Evolutionary conservation across 2,113 vertebrate species (phyloP).

Genomic region (Serinus canaria): DNA sequence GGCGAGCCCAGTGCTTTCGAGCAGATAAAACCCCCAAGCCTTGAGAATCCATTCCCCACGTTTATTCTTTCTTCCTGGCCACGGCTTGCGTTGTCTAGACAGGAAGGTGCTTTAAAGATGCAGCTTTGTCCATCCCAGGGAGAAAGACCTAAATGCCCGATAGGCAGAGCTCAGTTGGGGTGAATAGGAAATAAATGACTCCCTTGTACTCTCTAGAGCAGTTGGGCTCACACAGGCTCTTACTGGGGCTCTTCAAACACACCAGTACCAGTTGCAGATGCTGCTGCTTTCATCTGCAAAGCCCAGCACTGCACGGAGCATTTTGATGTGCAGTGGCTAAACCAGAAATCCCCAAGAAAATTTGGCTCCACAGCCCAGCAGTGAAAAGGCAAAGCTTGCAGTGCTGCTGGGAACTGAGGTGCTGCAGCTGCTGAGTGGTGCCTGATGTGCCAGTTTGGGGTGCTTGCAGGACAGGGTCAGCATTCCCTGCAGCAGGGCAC

Average conservation of each 20-base stretch:
- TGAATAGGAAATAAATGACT: not conserved
- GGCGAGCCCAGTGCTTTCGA: not conserved
- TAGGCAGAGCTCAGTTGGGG: not conserved
- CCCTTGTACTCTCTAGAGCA: not conserved
- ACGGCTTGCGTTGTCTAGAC: conserved; percentile 24
- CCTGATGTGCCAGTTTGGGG: not conserved
- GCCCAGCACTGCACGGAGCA: not conserved
- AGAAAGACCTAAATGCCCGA: not conserved
- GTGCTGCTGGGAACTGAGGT: not conserved
- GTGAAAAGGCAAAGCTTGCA: not conserved
- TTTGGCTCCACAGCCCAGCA: not conserved
- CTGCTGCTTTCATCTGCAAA: not conserved
- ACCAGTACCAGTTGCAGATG: not conserved
- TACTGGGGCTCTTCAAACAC: not conserved
- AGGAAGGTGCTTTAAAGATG: conserved; percentile 55
- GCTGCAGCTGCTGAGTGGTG: not conserved
- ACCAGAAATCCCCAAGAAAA: not conserved
- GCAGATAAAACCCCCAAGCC: not conserved
- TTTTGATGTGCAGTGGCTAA: not conserved
- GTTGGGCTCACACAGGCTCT: not conserved
- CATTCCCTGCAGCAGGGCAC: not conserved
- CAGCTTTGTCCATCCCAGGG: not conserved
- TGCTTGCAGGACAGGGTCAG: not conserved
- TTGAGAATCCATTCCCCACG: not conserved
- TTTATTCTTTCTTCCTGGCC: conserved; percentile 2